A percentile compares a stretch with the other conserved stretches of the same genome.
Evolutionary conservation across 2,888 invertebrate genomes (phyloP).

Genomic region (Spilosoma lubricipeda): DNA sequence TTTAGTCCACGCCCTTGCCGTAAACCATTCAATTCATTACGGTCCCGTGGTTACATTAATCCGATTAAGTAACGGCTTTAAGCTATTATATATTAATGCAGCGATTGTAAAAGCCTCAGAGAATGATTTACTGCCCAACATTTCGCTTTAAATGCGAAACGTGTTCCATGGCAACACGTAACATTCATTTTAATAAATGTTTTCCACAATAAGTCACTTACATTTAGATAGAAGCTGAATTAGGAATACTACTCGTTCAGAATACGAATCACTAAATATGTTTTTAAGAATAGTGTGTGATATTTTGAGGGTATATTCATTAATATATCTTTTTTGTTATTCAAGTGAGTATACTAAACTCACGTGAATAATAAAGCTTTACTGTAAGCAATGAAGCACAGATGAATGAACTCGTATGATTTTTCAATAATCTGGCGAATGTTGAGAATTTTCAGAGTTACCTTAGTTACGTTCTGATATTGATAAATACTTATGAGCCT

Average conservation of each 20-base stretch:
- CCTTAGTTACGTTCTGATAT: too few species aligned
- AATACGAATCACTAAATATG: neutral
- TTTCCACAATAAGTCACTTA: neutral
- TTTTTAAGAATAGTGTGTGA: neutral
- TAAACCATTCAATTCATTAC: slow-evolving; percentile 7
- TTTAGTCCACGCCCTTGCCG: neutral
- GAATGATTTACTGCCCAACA: slow-evolving; percentile 8
- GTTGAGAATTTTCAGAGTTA: too few species aligned
- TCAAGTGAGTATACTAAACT: neutral
- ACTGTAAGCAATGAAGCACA: too few species aligned
- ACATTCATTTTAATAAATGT: slow-evolving; percentile 5
- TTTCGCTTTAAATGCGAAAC: neutral
- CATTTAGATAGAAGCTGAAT: neutral
- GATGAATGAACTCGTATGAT: too few species aligned
- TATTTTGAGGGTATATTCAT: neutral
- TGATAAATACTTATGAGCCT: too few species aligned
- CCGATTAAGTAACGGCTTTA: slow-evolving; percentile 12
- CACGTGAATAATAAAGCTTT: too few species aligned
- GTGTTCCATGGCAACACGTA: slow-evolving; percentile 7
- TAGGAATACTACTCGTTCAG: neutral
- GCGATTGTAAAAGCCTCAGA: slow-evolving; percentile 2
- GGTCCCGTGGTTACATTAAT: slow-evolving; percentile 9
- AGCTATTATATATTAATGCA: slow-evolving; percentile 15
- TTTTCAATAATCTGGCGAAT: too few species aligned
- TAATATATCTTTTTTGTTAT: too few species aligned